A percentile compares a stretch with the other conserved stretches of the same genome.
Conservation (phyloP, 2,888 invertebrate genomes). For the Hartigia nigra region DNA sequence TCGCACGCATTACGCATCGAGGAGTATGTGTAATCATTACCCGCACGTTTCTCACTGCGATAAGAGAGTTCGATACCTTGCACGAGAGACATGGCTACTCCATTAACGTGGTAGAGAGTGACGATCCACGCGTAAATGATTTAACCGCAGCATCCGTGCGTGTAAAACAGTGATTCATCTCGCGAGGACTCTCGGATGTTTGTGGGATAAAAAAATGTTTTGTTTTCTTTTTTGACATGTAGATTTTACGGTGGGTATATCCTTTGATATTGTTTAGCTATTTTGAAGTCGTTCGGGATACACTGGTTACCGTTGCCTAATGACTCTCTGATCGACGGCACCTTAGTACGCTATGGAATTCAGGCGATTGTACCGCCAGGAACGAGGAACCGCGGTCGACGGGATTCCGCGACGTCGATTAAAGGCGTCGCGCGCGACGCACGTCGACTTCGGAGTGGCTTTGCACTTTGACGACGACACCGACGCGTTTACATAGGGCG, state of each 20-base stretch:
- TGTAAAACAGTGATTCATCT: constrained; percentile 41
- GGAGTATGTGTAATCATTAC: constrained; percentile 43
- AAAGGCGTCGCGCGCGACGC: not conserved
- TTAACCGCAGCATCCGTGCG: constrained; percentile 41
- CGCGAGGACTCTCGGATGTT: constrained; percentile 42
- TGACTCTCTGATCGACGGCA: not conserved
- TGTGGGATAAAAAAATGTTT: not conserved
- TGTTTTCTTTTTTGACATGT: no score
- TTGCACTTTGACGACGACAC: not conserved
- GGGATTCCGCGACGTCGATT: not conserved
- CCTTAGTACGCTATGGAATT: not conserved
- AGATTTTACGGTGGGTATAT: not conserved
- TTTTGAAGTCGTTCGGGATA: not conserved
- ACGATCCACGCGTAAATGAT: constrained; percentile 43
- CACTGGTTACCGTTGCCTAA: no score
- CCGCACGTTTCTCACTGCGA: constrained; percentile 21
- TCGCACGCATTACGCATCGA: not conserved
- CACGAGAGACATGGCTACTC: constrained; percentile 56
- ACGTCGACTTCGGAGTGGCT: not conserved
- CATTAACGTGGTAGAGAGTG: constrained; percentile 55
- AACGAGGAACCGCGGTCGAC: not conserved
- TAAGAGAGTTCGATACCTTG: constrained; percentile 40
- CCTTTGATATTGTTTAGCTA: not conserved
- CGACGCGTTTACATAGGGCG: not conserved
- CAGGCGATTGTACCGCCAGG: not conserved